Conservation (phyloP, 2,888 invertebrate species). For the Muschampia plurimacula region DNA sequence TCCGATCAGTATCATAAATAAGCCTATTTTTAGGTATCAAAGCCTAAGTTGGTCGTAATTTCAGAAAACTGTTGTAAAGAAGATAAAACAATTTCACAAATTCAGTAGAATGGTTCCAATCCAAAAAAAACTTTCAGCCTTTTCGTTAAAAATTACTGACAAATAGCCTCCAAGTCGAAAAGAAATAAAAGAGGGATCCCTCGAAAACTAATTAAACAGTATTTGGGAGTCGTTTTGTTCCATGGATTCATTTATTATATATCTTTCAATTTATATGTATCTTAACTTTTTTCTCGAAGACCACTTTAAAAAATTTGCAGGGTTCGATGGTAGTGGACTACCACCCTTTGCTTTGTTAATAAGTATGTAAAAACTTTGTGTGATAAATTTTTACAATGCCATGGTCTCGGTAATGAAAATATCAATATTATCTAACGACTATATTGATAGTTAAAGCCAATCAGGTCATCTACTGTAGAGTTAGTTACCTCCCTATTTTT, state of each 20-base stretch:
- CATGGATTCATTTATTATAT: background rate
- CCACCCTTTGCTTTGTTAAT: too few species aligned
- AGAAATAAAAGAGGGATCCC: conserved; percentile 14
- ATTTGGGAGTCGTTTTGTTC: conserved; percentile 3
- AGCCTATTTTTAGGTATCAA: too few species aligned
- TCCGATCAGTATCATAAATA: too few species aligned
- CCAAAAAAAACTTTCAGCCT: background rate
- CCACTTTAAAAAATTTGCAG: background rate
- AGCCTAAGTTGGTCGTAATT: too few species aligned
- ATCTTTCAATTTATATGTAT: background rate
- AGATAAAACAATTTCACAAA: background rate
- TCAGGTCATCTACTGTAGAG: too few species aligned
- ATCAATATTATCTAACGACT: too few species aligned
- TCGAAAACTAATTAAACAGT: conserved; percentile 19
- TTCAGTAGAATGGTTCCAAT: background rate
- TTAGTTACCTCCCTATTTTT: too few species aligned
- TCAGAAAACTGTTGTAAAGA: background rate
- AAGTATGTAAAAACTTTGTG: too few species aligned
- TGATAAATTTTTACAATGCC: too few species aligned
- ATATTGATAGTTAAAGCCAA: too few species aligned
- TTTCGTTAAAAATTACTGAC: conserved; percentile 10
- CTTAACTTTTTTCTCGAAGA: background rate
- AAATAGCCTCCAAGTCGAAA: conserved; percentile 4
- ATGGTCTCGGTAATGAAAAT: too few species aligned
- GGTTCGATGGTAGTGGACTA: too few species aligned